Conservation (phyloP, 2,888 invertebrate species). For the Hyposoter dolosus region DNA sequence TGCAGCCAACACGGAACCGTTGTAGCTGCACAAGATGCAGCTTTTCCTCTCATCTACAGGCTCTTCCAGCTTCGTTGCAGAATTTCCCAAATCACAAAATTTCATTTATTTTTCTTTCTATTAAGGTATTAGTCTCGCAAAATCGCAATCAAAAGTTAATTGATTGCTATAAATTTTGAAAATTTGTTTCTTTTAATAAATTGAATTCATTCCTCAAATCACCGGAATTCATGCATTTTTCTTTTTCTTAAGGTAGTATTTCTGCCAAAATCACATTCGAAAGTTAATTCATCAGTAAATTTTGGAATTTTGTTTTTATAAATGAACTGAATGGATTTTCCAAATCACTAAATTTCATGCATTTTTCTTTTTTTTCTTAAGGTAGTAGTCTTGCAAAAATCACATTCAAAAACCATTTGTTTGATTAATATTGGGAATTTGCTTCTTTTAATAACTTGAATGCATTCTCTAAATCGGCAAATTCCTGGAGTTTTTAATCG, state of each 20-base stretch:
- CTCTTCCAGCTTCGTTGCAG: not conserved
- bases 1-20: conserved; percentile 42
- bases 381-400: too few relatives aligned
- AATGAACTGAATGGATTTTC: not conserved
- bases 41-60: conserved; percentile 7
- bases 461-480: not conserved
- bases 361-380: not conserved
- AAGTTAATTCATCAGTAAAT: too few relatives aligned
- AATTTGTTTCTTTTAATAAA: too few relatives aligned
- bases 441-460: too few relatives aligned
- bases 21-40: conserved; percentile 40
- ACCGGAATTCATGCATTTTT: not conserved
- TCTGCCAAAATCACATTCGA: not conserved
- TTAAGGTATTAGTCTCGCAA: too few relatives aligned
- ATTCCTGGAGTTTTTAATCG: not conserved
- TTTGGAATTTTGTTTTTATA: not conserved
- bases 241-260: not conserved
- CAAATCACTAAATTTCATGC: not conserved
- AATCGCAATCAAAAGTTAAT: too few relatives aligned
- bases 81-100: not conserved
- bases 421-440: too few relatives aligned
- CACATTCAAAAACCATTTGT: too few relatives aligned
- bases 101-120: not conserved
- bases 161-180: too few relatives aligned
- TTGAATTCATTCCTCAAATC: not conserved